A percentile compares a stretch with the other conserved stretches of the same genome.
Evolutionary conservation across 2,888 invertebrate genomes (phyloP).

Genomic region (Pimpla rufipes): DNA sequence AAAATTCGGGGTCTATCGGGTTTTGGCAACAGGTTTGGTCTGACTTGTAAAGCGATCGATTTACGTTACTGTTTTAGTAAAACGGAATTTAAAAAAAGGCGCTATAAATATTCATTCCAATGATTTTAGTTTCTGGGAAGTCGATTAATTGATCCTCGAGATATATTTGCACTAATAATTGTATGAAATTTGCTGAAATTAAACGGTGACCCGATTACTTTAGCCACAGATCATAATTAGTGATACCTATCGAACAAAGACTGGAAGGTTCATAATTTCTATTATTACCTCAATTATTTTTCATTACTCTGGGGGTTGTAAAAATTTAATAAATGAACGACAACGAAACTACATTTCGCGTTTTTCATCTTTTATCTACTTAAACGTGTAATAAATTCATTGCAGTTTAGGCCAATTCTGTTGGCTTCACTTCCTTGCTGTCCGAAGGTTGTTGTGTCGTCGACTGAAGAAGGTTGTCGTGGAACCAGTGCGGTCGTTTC

Average conservation of each 20-base stretch:
- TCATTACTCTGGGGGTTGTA: not conserved
- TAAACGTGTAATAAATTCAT: not conserved
- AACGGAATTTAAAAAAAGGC: conserved; percentile 40
- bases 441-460: conserved; percentile 90
- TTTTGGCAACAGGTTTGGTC: too few species aligned
- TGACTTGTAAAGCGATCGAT: too few species aligned
- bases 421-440: conserved; percentile 91
- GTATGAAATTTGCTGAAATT: not conserved
- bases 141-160: not conserved
- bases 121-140: not conserved
- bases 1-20: too few species aligned
- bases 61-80: too few species aligned
- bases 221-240: conserved; percentile 2
- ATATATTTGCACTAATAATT: not conserved
- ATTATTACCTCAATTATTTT: conserved; percentile 30
- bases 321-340: conserved; percentile 31
- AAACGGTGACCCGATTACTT: not conserved
- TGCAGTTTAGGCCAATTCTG: conserved; percentile 88
- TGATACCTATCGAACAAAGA: conserved; percentile 33
- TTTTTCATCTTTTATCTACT: not conserved
- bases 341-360: not conserved
- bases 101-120: not conserved
- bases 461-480: conserved; percentile 93
- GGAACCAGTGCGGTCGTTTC: conserved; percentile 95
- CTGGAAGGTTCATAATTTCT: conserved; percentile 22